A percentile compares a stretch with the other conserved stretches of the same genome.
Evolutionary conservation across 2,888 invertebrate species (phyloP).

Genomic region (Ptychoptera albimana): DNA sequence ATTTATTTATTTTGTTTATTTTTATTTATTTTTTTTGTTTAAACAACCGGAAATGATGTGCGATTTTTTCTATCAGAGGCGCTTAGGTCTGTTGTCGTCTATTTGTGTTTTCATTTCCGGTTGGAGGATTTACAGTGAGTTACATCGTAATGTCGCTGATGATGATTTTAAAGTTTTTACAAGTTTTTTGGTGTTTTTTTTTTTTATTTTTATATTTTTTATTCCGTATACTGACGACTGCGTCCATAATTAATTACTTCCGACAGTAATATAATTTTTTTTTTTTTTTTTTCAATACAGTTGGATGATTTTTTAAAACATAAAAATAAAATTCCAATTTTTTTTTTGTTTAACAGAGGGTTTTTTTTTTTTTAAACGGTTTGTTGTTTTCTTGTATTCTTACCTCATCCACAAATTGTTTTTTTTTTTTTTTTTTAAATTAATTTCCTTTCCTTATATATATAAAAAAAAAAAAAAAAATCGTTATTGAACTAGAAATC

Average conservation of each 20-base stretch:
- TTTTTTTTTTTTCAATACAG: background rate
- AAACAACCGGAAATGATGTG: background rate
- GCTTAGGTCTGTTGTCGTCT: background rate
- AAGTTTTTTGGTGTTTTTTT: background rate
- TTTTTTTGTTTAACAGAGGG: background rate
- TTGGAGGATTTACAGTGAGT: background rate
- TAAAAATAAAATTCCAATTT: background rate
- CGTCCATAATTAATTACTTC: background rate
- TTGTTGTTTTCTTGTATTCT: no score
- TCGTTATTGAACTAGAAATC: no score
- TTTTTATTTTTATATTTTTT: background rate
- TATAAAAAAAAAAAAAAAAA: no score
- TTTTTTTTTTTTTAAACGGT: background rate
- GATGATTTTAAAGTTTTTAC: background rate
- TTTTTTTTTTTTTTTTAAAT: no score
- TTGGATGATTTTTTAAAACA: background rate
- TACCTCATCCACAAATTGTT: no score
- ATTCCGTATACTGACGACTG: background rate
- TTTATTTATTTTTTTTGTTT: background rate
- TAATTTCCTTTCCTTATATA: no score
- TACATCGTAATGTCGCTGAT: no score
- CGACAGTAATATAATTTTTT: background rate
- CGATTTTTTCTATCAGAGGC: background rate
- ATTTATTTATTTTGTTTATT: no score
- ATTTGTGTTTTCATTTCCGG: background rate